Evolutionary conservation across 1,140 invertebrate genomes (phyloP).

Genomic region (Psix sp.): DNA sequence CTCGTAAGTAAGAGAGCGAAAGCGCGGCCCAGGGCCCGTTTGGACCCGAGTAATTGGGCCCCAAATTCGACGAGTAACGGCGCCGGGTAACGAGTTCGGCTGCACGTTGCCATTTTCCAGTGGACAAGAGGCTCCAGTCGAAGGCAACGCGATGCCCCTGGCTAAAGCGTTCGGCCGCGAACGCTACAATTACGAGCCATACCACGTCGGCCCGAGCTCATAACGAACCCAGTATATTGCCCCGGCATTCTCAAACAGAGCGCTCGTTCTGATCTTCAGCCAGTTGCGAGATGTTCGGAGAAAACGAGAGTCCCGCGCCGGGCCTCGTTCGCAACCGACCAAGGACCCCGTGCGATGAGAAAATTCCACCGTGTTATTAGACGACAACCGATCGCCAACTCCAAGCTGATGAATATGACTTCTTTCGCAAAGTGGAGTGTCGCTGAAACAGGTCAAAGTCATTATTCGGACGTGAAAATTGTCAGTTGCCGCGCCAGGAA

Average conservation of each 20-base stretch:
- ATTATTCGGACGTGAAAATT: too few species aligned
- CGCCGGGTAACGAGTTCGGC: slow-evolving; percentile 9
- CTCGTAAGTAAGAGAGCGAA: slow-evolving; percentile 16
- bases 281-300: slow-evolving; percentile 45
- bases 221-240: slow-evolving; percentile 76
- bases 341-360: slow-evolving; percentile 43
- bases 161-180: slow-evolving; percentile 65
- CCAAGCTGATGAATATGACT: slow-evolving; percentile 42
- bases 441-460: too few species aligned
- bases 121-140: slow-evolving; percentile 72
- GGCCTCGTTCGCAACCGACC: slow-evolving; percentile 23
- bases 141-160: slow-evolving; percentile 62
- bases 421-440: too few species aligned
- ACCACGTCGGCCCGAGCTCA: slow-evolving; percentile 71
- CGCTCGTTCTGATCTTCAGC: slow-evolving; percentile 50
- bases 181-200: slow-evolving; percentile 77
- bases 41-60: slow-evolving; percentile 7
- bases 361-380: slow-evolving; percentile 53
- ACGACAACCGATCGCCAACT: slow-evolving; percentile 59
- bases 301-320: slow-evolving; percentile 52
- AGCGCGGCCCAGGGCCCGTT: slow-evolving; percentile 22
- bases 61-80: slow-evolving; percentile 13
- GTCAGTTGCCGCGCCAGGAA: too few species aligned
- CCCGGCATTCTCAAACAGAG: slow-evolving; percentile 68
- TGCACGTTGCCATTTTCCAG: slow-evolving; percentile 50